Conservation (phyloP, 2,888 invertebrate species). For the Phorcus lineatus region DNA sequence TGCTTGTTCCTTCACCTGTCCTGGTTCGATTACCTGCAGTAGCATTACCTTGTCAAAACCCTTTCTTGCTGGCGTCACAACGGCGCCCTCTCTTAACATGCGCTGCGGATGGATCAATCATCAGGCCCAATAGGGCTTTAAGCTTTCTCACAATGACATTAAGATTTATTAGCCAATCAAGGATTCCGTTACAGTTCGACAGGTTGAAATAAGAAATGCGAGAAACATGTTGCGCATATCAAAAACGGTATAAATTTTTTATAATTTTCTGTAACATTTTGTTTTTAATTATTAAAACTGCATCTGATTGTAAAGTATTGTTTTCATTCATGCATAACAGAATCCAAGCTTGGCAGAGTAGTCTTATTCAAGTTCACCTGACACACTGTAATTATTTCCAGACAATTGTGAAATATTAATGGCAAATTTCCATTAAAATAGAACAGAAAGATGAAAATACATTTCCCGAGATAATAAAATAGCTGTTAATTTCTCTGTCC, state of each 20-base stretch:
- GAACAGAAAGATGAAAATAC: no score
- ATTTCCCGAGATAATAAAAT: no score
- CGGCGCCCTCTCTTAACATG: background rate
- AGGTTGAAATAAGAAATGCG: background rate
- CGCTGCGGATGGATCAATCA: background rate
- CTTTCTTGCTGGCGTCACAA: background rate
- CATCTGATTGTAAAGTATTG: background rate
- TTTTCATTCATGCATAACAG: background rate
- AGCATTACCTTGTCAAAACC: background rate
- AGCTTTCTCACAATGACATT: background rate
- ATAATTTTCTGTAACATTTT: no score
- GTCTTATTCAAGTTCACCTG: background rate
- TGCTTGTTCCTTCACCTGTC: background rate
- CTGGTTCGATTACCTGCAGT: background rate
- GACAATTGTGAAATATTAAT: background rate
- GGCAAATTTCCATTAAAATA: background rate
- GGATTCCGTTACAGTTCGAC: constrained; percentile 1
- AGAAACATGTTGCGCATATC: no score
- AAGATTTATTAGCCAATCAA: constrained; percentile 5
- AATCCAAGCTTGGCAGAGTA: background rate
- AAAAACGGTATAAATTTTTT: no score
- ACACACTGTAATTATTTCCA: constrained; percentile 3
- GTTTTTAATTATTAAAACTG: no score
- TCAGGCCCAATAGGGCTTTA: background rate
- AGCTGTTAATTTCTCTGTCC: no score